These are phyloP conservation scores for Philopotamus ludificatus DNA, from an alignment of 1,140 invertebrate species.

Conservation along the genomic window DNA sequence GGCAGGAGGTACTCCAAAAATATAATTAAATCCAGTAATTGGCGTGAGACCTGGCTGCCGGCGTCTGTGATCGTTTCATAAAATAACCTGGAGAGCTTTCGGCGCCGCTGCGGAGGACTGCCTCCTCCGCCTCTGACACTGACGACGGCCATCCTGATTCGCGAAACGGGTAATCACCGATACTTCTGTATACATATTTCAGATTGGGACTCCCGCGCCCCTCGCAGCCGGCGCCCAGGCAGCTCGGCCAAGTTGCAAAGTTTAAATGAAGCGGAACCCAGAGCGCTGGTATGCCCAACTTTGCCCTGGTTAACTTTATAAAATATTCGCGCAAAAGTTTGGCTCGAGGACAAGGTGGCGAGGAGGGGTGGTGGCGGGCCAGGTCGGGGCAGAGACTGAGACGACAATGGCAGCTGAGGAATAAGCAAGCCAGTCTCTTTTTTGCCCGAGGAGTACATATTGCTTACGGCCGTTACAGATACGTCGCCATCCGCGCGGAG, in stretches of 20 bases:
- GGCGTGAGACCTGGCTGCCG: too few species aligned
- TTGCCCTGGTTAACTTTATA: conserved; percentile 28
- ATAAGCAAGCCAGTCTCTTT: neutral
- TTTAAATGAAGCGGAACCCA: conserved; percentile 27
- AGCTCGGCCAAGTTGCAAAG: conserved; percentile 19
- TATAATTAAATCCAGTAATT: too few species aligned
- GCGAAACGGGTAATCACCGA: conserved; percentile 13
- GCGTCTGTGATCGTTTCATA: too few species aligned
- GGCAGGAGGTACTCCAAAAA: too few species aligned
- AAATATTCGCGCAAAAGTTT: conserved; percentile 28
- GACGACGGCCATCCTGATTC: too few species aligned
- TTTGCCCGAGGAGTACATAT: neutral
- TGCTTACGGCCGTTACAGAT: neutral
- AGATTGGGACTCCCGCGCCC: neutral
- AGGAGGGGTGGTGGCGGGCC: too few species aligned
- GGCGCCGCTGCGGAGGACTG: too few species aligned
- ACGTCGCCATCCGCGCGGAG: neutral
- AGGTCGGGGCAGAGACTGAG: neutral
- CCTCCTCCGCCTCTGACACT: too few species aligned
- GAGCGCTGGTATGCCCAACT: conserved; percentile 24
- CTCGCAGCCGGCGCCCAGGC: neutral
- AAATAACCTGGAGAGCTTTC: too few species aligned
- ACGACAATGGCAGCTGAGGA: conserved; percentile 8
- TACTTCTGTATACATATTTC: conserved; percentile 26
- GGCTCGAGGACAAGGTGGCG: neutral